Percentiles rank a stretch among this genome's conserved stretches.
phyloP scores from a whole-genome alignment of 2,797 vertebrate genomes.

The Triplophysa bombifrons region DNA sequence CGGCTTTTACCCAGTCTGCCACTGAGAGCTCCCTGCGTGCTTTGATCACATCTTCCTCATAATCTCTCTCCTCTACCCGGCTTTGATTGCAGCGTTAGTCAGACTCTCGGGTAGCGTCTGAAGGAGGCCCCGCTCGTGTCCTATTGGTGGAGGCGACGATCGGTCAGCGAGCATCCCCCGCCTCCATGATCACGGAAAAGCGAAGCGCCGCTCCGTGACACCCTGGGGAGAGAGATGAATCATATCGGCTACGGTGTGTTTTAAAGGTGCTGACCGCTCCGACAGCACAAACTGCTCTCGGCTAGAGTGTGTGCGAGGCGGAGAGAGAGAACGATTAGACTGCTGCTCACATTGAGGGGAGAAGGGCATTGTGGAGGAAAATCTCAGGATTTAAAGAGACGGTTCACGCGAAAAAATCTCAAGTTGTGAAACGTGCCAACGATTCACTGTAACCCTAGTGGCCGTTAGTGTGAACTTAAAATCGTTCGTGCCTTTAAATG shows the following conservation, averaged over 20 bases:
- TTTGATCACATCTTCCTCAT: constrained; percentile 57
- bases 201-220: constrained; percentile 33
- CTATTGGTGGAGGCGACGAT: constrained; percentile 26
- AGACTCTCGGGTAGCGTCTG: constrained; percentile 20
- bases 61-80: constrained; percentile 45
- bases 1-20: constrained; percentile 49
- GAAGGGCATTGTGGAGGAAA: constrained; percentile 24
- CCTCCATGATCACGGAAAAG: constrained; percentile 44
- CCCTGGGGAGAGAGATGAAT: constrained; percentile 57
- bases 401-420: background rate
- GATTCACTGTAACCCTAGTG: background rate
- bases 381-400: background rate
- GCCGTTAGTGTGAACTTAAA: background rate
- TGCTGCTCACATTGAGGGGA: constrained; percentile 29
- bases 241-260: constrained; percentile 55
- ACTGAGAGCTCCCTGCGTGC: constrained; percentile 50
- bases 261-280: constrained; percentile 60
- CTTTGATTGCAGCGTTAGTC: constrained; percentile 48
- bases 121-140: background rate
- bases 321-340: constrained; percentile 28
- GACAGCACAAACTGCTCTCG: constrained; percentile 50
- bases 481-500: too few species aligned
- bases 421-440: background rate
- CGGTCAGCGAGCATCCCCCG: constrained; percentile 25
- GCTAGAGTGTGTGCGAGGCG: constrained; percentile 22